Percentiles rank a stretch among this genome's conserved stretches.
Conservation (phyloP, 2,113 vertebrate species). For the Mesitornis unicolor region DNA sequence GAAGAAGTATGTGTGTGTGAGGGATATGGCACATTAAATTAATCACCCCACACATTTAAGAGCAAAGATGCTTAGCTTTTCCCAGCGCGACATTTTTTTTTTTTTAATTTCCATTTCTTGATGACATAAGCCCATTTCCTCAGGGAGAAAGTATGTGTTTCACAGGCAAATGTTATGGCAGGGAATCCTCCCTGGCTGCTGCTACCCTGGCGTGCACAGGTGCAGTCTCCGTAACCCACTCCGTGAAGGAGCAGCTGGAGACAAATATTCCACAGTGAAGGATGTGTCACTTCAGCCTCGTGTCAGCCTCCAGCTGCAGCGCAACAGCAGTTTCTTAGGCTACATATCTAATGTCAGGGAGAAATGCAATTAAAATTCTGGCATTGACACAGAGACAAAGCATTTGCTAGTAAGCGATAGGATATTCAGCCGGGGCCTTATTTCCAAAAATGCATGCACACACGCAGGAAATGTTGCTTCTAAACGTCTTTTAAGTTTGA, state of each 20-base stretch:
- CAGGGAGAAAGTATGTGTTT: slow-evolving; percentile 14
- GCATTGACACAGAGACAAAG: neutral
- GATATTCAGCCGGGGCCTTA: neutral
- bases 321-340: neutral
- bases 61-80: slow-evolving; percentile 10
- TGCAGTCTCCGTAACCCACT: neutral
- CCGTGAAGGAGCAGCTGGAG: neutral
- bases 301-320: slow-evolving; percentile 17
- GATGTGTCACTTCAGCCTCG: neutral
- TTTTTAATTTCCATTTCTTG: slow-evolving; percentile 26
- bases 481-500: neutral
- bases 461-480: neutral
- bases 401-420: neutral
- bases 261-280: neutral
- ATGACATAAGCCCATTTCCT: slow-evolving; percentile 39
- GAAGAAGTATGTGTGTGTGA: slow-evolving; percentile 3
- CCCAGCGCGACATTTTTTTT: neutral
- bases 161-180: slow-evolving; percentile 27
- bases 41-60: neutral
- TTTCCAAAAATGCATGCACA: neutral
- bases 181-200: slow-evolving; percentile 6
- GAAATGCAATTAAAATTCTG: slow-evolving; percentile 39
- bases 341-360: neutral
- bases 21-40: slow-evolving; percentile 16
- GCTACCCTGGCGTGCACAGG: neutral